phyloP scores from a whole-genome alignment of 2,797 vertebrate species.

The Sebastes trivittatus region DNA sequence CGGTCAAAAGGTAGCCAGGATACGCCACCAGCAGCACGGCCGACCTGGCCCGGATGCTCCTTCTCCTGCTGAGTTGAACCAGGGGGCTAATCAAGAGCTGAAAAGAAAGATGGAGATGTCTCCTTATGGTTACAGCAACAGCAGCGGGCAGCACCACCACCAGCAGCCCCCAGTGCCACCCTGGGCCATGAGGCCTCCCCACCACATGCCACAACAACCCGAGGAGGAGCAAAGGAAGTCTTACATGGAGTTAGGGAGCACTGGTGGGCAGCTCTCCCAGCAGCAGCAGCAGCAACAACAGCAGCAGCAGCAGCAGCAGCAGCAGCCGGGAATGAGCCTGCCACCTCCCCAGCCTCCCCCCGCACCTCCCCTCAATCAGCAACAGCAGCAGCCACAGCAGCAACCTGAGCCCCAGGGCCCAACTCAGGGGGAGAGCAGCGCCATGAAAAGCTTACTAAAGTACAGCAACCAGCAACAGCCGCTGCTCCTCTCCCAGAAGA shows the following conservation, averaged over 20 bases:
- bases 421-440: slow-evolving; percentile 88
- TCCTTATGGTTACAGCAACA: slow-evolving; percentile 86
- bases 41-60: slow-evolving; percentile 75
- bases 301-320: slow-evolving; percentile 60
- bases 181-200: slow-evolving; percentile 83
- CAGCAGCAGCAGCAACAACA: slow-evolving; percentile 71
- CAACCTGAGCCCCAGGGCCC: slow-evolving; percentile 76
- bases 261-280: slow-evolving; percentile 75
- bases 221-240: slow-evolving; percentile 85
- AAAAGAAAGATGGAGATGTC: slow-evolving; percentile 91
- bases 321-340: slow-evolving; percentile 72
- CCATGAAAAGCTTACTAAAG: slow-evolving; percentile 95
- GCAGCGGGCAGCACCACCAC: slow-evolving; percentile 82
- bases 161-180: slow-evolving; percentile 82
- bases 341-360: slow-evolving; percentile 76
- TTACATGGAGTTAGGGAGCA: slow-evolving; percentile 90
- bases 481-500: slow-evolving; percentile 90
- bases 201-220: slow-evolving; percentile 86
- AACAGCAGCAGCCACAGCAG: slow-evolving; percentile 72
- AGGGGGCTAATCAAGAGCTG: slow-evolving; percentile 80
- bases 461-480: slow-evolving; percentile 93
- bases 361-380: slow-evolving; percentile 70
- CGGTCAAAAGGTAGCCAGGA: slow-evolving; percentile 93
- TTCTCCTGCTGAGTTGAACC: slow-evolving; percentile 74
- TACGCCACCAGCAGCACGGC: slow-evolving; percentile 95